These are phyloP conservation scores for Xyrichtys novacula DNA, from an alignment of 2,797 vertebrate genomes.

Conservation along the genomic window DNA sequence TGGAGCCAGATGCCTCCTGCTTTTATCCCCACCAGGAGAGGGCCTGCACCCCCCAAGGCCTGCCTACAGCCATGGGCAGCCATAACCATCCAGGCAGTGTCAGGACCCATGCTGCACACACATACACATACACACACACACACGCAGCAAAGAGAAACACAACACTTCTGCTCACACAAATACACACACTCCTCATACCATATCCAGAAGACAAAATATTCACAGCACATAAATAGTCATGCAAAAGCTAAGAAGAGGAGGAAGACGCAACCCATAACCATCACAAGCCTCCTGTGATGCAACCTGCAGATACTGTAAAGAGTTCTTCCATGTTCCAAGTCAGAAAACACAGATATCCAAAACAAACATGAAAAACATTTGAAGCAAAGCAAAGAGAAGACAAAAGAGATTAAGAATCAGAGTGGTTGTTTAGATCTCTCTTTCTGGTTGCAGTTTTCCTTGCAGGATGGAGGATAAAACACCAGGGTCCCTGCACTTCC, in stretches of 20 bases:
- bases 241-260: slow-evolving; percentile 50
- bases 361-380: slow-evolving; percentile 30
- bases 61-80: slow-evolving; percentile 93
- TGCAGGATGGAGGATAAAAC: slow-evolving; percentile 55
- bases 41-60: slow-evolving; percentile 84
- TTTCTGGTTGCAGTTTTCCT: slow-evolving; percentile 37
- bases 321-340: slow-evolving; percentile 7
- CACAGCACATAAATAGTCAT: slow-evolving; percentile 70
- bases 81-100: slow-evolving; percentile 89
- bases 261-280: slow-evolving; percentile 43
- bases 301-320: slow-evolving; percentile 36
- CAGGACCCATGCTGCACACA: slow-evolving; percentile 70
- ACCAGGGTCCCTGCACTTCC: slow-evolving; percentile 51
- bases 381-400: slow-evolving; percentile 16
- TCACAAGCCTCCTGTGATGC: slow-evolving; percentile 37
- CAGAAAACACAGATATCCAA: slow-evolving; percentile 16
- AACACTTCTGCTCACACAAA: slow-evolving; percentile 27
- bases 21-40: slow-evolving; percentile 96
- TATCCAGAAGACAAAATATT: slow-evolving; percentile 77
- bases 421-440: slow-evolving; percentile 29
- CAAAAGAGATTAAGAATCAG: slow-evolving; percentile 16
- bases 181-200: slow-evolving; percentile 38
- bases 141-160: slow-evolving; percentile 28
- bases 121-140: slow-evolving; percentile 32
- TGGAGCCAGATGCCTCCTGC: slow-evolving; percentile 96